Conservation (phyloP, 2,888 invertebrate genomes). For the Scelioninae gen. 1 region DNA sequence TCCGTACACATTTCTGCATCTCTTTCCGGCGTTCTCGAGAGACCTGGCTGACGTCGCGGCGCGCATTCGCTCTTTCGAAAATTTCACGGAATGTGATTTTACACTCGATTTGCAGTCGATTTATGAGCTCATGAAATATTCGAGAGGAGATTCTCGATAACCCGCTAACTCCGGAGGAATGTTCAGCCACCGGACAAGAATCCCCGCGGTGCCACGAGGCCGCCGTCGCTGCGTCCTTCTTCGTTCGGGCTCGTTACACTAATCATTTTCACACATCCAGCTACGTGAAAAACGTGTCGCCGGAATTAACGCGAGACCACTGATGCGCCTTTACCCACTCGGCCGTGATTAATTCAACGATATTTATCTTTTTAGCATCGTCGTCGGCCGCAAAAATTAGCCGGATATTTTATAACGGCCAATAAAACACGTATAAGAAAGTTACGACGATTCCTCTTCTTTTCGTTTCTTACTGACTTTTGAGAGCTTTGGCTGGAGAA, state of each 20-base stretch:
- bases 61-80: slow-evolving; percentile 56
- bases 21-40: slow-evolving; percentile 34
- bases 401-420: slow-evolving; percentile 43
- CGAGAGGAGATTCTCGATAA: slow-evolving; percentile 62
- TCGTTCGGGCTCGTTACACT: slow-evolving; percentile 60
- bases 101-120: slow-evolving; percentile 68
- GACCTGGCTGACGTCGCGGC: slow-evolving; percentile 18
- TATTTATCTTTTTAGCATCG: slow-evolving; percentile 57
- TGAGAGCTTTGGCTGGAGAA: too few species aligned
- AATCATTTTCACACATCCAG: slow-evolving; percentile 69
- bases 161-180: slow-evolving; percentile 64
- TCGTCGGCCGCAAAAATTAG: slow-evolving; percentile 52
- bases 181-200: slow-evolving; percentile 58
- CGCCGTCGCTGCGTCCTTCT: slow-evolving; percentile 8
- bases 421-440: slow-evolving; percentile 43
- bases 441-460: slow-evolving; percentile 14
- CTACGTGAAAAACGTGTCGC: slow-evolving; percentile 65
- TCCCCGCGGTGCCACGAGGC: slow-evolving; percentile 57
- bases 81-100: slow-evolving; percentile 69
- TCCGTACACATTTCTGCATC: slow-evolving; percentile 9
- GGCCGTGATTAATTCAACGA: slow-evolving; percentile 63
- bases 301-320: slow-evolving; percentile 66
- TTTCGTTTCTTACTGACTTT: too few species aligned
- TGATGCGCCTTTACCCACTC: slow-evolving; percentile 44
- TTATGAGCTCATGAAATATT: slow-evolving; percentile 70